These are phyloP conservation scores for Acyrthosiphon pisum DNA, from an alignment of 1,140 invertebrate genomes.

Conservation along the genomic window DNA sequence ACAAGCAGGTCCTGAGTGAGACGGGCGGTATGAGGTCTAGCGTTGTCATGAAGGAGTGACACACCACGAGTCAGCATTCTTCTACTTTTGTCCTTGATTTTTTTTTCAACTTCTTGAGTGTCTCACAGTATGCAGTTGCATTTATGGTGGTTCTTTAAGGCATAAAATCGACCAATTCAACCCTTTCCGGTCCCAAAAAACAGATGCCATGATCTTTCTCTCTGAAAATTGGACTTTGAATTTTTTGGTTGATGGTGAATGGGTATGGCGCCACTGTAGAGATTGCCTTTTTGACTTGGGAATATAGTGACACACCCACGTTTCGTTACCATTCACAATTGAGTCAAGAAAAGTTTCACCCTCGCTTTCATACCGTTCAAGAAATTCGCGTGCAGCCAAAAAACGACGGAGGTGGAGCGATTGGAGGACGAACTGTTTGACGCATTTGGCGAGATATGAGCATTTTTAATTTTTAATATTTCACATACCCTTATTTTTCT, in stretches of 20 bases:
- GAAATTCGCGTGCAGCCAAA: constrained; percentile 17
- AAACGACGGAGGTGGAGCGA: neutral
- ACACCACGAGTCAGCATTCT: constrained; percentile 59
- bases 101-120: constrained; percentile 54
- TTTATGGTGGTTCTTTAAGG: constrained; percentile 42
- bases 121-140: constrained; percentile 56
- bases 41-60: constrained; percentile 62
- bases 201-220: constrained; percentile 45
- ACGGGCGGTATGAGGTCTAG: constrained; percentile 60
- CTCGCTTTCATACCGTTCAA: neutral
- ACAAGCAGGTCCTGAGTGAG: constrained; percentile 58
- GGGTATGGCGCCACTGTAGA: constrained; percentile 57
- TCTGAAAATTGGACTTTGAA: constrained; percentile 50
- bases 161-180: constrained; percentile 48
- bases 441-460: too few relatives aligned
- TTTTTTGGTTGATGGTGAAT: constrained; percentile 58
- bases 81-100: constrained; percentile 60
- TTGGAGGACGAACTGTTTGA: too few relatives aligned
- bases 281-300: constrained; percentile 60
- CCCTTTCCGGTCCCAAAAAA: constrained; percentile 55
- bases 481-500: too few relatives aligned
- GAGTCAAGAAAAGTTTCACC: constrained; percentile 36
- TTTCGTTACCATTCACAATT: constrained; percentile 60
- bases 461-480: too few relatives aligned
- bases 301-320: constrained; percentile 60